These are phyloP conservation scores for Diplogasteroides magnus DNA, from an alignment of 1,140 invertebrate species.

Conservation along the genomic window DNA sequence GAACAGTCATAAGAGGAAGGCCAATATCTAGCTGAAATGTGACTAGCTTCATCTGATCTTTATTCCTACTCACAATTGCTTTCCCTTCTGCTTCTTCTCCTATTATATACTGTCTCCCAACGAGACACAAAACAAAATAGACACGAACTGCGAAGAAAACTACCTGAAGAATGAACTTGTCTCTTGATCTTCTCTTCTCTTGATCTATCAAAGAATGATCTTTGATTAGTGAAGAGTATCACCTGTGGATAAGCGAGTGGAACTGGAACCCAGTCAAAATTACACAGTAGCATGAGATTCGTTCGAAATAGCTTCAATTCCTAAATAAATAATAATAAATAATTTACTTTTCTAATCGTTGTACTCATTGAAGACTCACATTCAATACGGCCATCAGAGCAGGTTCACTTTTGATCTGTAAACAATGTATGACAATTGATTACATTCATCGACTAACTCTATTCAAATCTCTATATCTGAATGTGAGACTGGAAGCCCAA, in stretches of 20 bases:
- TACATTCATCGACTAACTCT: conserved; percentile 12
- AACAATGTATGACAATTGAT: background rate
- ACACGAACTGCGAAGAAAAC: conserved; percentile 49
- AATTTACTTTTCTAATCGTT: too few relatives aligned
- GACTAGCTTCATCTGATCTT: background rate
- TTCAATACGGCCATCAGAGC: too few relatives aligned
- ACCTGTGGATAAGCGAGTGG: conserved; percentile 50
- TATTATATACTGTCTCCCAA: conserved; percentile 43
- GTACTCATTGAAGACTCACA: too few relatives aligned
- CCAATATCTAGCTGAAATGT: background rate
- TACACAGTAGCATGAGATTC: conserved; percentile 39
- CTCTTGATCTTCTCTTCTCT: too few relatives aligned
- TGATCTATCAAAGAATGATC: background rate
- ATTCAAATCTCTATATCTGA: background rate
- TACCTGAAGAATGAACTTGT: conserved; percentile 30
- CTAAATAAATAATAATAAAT: conserved; percentile 26
- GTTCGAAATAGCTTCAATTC: conserved; percentile 45
- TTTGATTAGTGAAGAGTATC: background rate
- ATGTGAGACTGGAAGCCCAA: conserved; percentile 30
- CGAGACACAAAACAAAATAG: conserved; percentile 50
- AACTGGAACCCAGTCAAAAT: conserved; percentile 52
- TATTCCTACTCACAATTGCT: background rate
- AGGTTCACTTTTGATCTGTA: background rate
- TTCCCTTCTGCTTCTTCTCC: background rate
- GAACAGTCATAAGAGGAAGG: background rate